These are phyloP conservation scores for Notiomystis cincta DNA, from an alignment of 2,113 vertebrate genomes.

Conservation along the genomic window DNA sequence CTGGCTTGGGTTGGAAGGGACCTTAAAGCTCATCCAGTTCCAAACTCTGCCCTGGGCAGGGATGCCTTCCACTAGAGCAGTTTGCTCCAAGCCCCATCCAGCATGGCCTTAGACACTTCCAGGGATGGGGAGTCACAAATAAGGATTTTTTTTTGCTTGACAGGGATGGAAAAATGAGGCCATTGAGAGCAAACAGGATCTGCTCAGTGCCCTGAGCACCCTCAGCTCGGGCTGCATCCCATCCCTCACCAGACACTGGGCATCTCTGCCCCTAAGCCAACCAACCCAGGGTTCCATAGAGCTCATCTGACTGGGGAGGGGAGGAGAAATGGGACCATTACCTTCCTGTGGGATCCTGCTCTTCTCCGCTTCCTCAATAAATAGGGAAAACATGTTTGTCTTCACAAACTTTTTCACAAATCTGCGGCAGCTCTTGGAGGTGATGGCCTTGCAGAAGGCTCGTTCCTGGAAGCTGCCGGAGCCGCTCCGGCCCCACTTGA, in stretches of 20 bases:
- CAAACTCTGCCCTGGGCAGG: not conserved
- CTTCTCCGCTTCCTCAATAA: conserved; percentile 90
- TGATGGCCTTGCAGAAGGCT: conserved; percentile 83
- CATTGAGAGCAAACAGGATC: not conserved
- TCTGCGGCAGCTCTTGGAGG: conserved; percentile 78
- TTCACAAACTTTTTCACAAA: conserved; percentile 89
- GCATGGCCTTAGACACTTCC: not conserved
- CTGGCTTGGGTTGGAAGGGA: not conserved
- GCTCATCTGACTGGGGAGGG: rapidly evolving
- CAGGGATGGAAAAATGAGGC: not conserved
- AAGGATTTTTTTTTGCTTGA: not conserved
- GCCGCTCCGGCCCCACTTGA: conserved; percentile 64
- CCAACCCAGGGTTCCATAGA: not conserved
- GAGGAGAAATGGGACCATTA: not conserved
- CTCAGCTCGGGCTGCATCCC: not conserved
- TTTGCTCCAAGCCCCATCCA: not conserved
- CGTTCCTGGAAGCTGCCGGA: conserved; percentile 77
- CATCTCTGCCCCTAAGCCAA: not conserved
- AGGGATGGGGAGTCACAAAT: not conserved
- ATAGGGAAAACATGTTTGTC: conserved; percentile 94
- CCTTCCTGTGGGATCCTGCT: conserved; percentile 82
- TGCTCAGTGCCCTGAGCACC: not conserved
- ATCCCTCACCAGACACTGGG: rapidly evolving
- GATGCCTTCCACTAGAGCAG: not conserved
- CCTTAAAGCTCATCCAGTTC: not conserved